These are phyloP conservation scores for Porites australiensis DNA, from an alignment of 64 coral and sea anemone genomes.

Conservation along the genomic window DNA sequence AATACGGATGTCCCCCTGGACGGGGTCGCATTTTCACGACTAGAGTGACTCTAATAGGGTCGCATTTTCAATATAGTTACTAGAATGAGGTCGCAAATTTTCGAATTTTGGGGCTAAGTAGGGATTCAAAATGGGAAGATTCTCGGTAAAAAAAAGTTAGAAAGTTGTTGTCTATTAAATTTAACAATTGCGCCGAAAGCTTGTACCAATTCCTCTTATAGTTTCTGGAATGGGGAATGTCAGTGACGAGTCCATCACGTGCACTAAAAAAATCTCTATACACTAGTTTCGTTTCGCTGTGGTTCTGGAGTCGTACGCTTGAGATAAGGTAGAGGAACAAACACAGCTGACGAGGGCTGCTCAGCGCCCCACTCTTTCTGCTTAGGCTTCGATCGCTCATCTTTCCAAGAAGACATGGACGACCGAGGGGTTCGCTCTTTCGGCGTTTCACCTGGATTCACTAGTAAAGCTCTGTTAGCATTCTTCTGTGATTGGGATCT, in stretches of 20 bases:
- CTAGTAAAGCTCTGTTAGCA: neutral
- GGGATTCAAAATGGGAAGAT: too few relatives aligned
- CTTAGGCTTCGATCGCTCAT: conserved; percentile 76
- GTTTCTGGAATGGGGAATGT: too few relatives aligned
- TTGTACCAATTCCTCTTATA: too few relatives aligned
- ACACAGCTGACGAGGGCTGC: conserved; percentile 55
- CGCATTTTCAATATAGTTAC: too few relatives aligned
- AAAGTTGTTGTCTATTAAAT: too few relatives aligned
- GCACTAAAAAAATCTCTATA: conserved; percentile 2
- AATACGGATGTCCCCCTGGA: too few relatives aligned
- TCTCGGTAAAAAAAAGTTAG: too few relatives aligned
- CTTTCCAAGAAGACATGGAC: conserved; percentile 62
- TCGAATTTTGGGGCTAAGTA: too few relatives aligned
- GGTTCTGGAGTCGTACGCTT: conserved; percentile 27
- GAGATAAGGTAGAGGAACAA: conserved; percentile 84
- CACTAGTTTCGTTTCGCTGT: conserved; percentile 83
- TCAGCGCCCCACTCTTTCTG: conserved; percentile 76
- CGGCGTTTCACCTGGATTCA: conserved; percentile 16
- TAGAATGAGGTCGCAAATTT: too few relatives aligned
- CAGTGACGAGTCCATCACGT: neutral
- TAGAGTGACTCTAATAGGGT: too few relatives aligned
- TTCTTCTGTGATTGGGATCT: neutral
- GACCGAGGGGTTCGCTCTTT: conserved; percentile 47
- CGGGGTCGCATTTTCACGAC: too few relatives aligned
- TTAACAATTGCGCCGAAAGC: too few relatives aligned